Evolutionary conservation across 2,113 vertebrate genomes (phyloP).

Genomic region (Percopsis transmontana): DNA sequence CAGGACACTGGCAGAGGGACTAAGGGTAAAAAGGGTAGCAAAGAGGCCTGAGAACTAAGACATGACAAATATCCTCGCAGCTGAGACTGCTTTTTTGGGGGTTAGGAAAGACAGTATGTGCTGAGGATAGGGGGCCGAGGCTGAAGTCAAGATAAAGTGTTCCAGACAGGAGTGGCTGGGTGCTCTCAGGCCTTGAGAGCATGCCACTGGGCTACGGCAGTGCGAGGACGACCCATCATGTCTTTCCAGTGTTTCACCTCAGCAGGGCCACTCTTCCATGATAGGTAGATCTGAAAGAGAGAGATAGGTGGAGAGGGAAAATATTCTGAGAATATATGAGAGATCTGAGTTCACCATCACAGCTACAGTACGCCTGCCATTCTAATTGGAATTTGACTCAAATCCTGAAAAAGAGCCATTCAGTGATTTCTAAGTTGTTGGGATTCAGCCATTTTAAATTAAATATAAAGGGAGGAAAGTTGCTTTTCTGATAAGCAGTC

Average conservation of each 20-base stretch:
- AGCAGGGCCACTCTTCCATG: slow-evolving; percentile 97
- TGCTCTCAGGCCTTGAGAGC: slow-evolving; percentile 93
- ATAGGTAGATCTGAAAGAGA: slow-evolving; percentile 91
- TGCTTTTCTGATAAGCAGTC: not conserved
- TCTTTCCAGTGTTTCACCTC: slow-evolving; percentile 99
- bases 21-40: slow-evolving; percentile 55
- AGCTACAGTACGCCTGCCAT: slow-evolving; percentile 14
- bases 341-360: slow-evolving; percentile 18
- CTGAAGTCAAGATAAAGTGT: slow-evolving; percentile 29
- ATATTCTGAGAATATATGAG: slow-evolving; percentile 17
- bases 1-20: slow-evolving; percentile 60
- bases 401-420: slow-evolving; percentile 34
- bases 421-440: slow-evolving; percentile 37
- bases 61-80: slow-evolving; percentile 59
- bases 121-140: slow-evolving; percentile 39
- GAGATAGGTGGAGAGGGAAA: slow-evolving; percentile 9
- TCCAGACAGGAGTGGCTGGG: slow-evolving; percentile 50
- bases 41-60: slow-evolving; percentile 76
- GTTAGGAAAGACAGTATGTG: slow-evolving; percentile 26
- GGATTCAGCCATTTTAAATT: slow-evolving; percentile 22
- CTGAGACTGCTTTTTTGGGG: slow-evolving; percentile 34
- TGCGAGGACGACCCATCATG: slow-evolving; percentile 96
- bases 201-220: slow-evolving; percentile 97
- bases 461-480: not conserved
- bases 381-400: slow-evolving; percentile 27